Evolutionary conservation across 2,888 invertebrate genomes (phyloP), one percentile per base, ranked within the genome.

Genomic region (Protodeltote pygarga): DNA sequence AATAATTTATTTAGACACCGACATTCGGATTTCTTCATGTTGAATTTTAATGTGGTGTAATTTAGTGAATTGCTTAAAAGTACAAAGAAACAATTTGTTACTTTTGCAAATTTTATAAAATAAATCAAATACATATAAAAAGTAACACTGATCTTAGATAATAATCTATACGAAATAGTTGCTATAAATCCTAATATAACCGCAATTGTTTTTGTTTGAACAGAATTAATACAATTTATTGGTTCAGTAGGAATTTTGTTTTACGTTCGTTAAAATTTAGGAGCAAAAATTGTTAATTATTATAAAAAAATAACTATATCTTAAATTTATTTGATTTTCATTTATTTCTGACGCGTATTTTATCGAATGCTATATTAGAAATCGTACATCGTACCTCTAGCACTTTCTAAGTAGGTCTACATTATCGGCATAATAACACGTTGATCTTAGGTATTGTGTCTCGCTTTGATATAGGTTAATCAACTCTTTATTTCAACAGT

Each of bases 31-130:
- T 85, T 81, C 79, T 82, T 82, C 83, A 75, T 85, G 85, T 90
- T 90, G 81, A 85, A 88, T 88, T 75, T 85, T 80, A 82, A 83
- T 86, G 83, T 83, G 84, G 89, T 89, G 92, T 92, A 89, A 91
- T 90, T 90, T 92, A 92, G 92, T 89, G 93, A 94, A 94, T 93
- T 93, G 94, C 94, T 94, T 94, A 92, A 90, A 94, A 94, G 94
- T 94, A 94, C 94, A 94, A 94, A 92, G 84, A 91, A 89, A 92
- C 93, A 87, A 93, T 94, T 93, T 93, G 93, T 94, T 94, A 94
- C 93, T 94, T 94, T 94, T 94, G 93, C 93, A 94, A 94, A 94
- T 94, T 94, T 94, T 94, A 94, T 94, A 90, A 92, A 91, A 67
- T 87, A 86, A 90, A 85, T 77, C 79, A 81, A 87, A 87, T 89